Percentiles rank a stretch among this genome's conserved stretches.
These are phyloP conservation scores for Grammomys surdaster DNA, from an alignment of 2,113 vertebrate genomes.

Conservation along the genomic window DNA sequence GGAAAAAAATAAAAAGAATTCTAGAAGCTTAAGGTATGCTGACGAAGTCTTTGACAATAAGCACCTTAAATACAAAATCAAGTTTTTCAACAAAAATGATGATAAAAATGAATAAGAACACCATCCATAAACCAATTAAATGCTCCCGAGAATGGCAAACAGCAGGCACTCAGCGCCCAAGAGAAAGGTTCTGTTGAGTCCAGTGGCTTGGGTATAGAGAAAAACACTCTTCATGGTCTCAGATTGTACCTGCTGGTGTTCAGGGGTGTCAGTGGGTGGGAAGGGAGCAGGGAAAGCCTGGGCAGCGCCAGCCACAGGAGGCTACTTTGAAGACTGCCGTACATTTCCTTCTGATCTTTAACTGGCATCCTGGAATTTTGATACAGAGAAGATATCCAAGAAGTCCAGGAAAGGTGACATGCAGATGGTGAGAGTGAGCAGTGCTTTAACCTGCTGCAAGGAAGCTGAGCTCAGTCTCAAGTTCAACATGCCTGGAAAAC, in stretches of 20 bases:
- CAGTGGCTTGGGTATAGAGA: background rate
- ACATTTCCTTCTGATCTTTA: background rate
- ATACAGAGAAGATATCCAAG: background rate
- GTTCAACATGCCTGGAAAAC: background rate
- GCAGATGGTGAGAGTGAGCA: background rate
- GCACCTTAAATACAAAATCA: background rate
- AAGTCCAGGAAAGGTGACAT: background rate
- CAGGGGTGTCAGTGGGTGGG: background rate
- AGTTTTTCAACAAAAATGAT: constrained; percentile 13
- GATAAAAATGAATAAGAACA: background rate
- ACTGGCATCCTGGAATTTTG: background rate
- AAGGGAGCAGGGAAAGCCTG: background rate
- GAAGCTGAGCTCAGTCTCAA: background rate
- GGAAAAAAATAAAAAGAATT: background rate
- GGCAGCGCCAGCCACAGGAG: background rate
- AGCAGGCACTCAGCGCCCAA: background rate
- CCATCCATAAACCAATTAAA: background rate
- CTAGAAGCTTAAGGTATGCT: background rate
- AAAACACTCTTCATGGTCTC: background rate
- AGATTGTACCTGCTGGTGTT: background rate
- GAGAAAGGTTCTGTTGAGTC: background rate
- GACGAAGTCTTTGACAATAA: background rate
- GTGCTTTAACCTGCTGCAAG: background rate
- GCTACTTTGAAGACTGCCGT: background rate
- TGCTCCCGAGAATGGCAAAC: background rate